Base-by-base conservation (phyloP, 2,113 vertebrate genomes). In the Chaetodon trifascialis region DNA sequence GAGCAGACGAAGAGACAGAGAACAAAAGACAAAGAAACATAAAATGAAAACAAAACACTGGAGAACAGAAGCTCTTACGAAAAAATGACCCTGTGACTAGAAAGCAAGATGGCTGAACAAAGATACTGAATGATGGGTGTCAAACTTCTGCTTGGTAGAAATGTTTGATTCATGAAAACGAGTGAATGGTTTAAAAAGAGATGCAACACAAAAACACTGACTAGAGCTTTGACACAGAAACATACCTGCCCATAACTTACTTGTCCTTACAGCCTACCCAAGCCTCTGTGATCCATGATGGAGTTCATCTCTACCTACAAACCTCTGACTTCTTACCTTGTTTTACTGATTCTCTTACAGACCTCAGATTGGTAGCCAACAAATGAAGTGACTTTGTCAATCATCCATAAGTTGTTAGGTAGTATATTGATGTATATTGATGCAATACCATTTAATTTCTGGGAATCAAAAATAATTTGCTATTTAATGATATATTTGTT, bases 1-100 rank as follows among this genome's bases (percentile, higher is more conserved):
- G 94, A 95, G 93, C 88, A 91, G 96, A 96, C 94, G 85, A 96
- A 96, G 94, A 97, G 95, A 96, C 93, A 95, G 95, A 92, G 93
- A 96, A 95, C 91, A 83, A 92, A 96, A 96, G 94, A 94, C 82
- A 96, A 94, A 93, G 76, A 93, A 92, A 95, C 89, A 93, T 86
- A 89, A 94, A 94, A 93, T 94, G 90, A 94, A 94, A 94, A 90
- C 82, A 87, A 94, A 93, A 93, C 88, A 91, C 88, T 89, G 88
- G 80, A 83, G 84, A 91, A 91, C 88, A 49, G 75, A 94, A 88
- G 85, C 60, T 76, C 40, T 80, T 73, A 84, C 52, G 84, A 90
- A 80, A 71, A 86, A 87, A 91, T 79, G 89, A 86, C 49, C 66
- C 69, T 70, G 42, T 25, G 69, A 71, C 80, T 82, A 86, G 65